Base-by-base conservation (phyloP, 2,113 vertebrate species). In the Alces alces region DNA sequence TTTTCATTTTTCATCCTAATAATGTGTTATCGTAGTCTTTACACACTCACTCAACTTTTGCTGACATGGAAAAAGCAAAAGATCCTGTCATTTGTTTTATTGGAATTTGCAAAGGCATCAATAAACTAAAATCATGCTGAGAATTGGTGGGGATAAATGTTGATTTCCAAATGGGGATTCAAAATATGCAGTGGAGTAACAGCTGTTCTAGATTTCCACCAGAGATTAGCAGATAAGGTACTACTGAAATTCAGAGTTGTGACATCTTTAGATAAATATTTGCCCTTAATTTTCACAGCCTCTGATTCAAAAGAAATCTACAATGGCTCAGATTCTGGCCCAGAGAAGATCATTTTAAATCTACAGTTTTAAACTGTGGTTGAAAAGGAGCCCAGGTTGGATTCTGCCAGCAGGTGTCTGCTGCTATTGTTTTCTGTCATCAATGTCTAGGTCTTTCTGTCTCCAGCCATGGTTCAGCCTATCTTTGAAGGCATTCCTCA, bases 201-300 rank as follows among this genome's bases (percentile, higher is more conserved):
- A 97, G 95, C 97, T 97, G 93, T 84, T 97, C 57, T 89, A 87
- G 88, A 88, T 70, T 92, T 70, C 94, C 85, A 86, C 70, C 92
- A 86, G 95, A 98, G 79, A 95, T 96, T 86, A 98, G 94, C 93
- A 82, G 95, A 96, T 93, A 97, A 98, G n/a, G 97, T 97, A 97
- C 95, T 93, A 97, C 76, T 97, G 94, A 97, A 93, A 97, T 97
- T 94, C 94, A 95, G 96, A 98, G 97, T 97, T 97, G 95, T 97
- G 97, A 97, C 97, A 97, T 97, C 94, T 98, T 97, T 80, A 96
- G 94, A 97, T 97, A 98, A 98, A 97, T 98, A 98, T 98, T 98
- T 98, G 97, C 93, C 93, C 96, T 95, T 97, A 89, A 94, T 97
- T 96, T 98, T 97, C 94, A 98, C 90, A 98, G 92, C 52, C 96